phyloP scores from a whole-genome alignment of 2,888 invertebrate species.

The Ornithoptera priamus region DNA sequence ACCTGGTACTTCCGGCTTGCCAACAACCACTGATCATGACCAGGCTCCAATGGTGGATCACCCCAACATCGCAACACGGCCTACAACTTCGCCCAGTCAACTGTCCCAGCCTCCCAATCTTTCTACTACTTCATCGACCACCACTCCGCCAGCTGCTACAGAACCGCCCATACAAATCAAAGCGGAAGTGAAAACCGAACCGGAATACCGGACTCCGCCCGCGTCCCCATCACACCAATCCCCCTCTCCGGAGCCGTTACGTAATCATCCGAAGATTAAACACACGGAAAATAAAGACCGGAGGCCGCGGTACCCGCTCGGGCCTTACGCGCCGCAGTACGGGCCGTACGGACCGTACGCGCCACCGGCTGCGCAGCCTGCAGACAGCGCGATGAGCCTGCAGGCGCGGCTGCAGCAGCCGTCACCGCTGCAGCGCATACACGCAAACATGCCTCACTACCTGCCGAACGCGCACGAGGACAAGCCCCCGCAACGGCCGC shows the following conservation, averaged over 20 bases:
- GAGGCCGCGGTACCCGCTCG: constrained; percentile 64
- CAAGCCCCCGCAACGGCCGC: constrained; percentile 23
- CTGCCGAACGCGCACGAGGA: constrained; percentile 25
- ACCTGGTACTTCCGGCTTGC: constrained; percentile 25
- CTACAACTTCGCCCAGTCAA: constrained; percentile 27
- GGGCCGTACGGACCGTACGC: constrained; percentile 72
- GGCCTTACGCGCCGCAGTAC: constrained; percentile 75
- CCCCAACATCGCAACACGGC: constrained; percentile 27
- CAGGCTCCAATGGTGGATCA: constrained; percentile 11
- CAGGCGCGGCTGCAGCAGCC: constrained; percentile 34
- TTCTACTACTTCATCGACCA: constrained; percentile 14
- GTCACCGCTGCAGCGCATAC: constrained; percentile 33
- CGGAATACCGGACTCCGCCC: constrained; percentile 65
- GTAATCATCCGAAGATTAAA: constrained; percentile 69
- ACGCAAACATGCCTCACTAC: constrained; percentile 32
- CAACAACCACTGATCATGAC: constrained; percentile 6
- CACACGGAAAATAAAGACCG: constrained; percentile 72
- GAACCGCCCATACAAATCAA: constrained; percentile 58
- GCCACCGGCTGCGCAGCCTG: constrained; percentile 41
- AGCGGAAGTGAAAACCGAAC: constrained; percentile 73
- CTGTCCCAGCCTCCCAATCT: constrained; percentile 17
- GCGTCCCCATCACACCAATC: constrained; percentile 50
- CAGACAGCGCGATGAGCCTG: constrained; percentile 30
- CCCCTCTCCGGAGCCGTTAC: constrained; percentile 52
- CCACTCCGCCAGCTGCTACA: constrained; percentile 29